Conservation (phyloP, 2,797 vertebrate genomes). For the Nyctibius grandis region DNA sequence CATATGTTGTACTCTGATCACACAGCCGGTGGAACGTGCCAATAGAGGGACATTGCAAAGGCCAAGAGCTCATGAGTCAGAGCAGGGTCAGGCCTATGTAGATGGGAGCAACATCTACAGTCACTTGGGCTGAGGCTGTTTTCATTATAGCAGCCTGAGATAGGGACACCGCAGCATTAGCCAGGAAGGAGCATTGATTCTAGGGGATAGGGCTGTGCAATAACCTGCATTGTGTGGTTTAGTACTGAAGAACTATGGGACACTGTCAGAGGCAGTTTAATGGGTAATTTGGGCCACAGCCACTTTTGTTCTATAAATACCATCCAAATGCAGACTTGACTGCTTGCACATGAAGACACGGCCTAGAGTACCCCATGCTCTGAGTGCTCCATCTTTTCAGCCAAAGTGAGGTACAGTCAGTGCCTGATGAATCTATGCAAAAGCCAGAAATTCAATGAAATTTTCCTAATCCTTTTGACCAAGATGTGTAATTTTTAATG, state of each 20-base stretch:
- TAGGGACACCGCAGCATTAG: background rate
- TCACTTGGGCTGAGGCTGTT: background rate
- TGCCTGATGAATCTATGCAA: background rate
- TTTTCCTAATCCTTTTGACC: background rate
- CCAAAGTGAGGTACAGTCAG: background rate
- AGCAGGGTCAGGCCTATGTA: background rate
- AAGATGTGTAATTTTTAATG: background rate
- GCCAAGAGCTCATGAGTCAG: background rate
- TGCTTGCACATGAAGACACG: background rate
- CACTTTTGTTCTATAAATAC: constrained; percentile 1
- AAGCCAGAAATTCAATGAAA: background rate
- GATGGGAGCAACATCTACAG: background rate
- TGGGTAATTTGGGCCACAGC: background rate
- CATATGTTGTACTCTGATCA: background rate
- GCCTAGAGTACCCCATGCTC: background rate
- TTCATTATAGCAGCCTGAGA: fast-evolving
- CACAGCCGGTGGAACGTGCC: background rate
- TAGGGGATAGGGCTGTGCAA: background rate
- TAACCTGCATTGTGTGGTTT: background rate
- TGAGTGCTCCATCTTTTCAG: background rate
- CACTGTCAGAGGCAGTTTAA: background rate
- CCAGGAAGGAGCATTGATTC: background rate
- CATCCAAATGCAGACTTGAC: background rate
- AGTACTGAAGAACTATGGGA: background rate
- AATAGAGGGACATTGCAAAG: background rate